Conservation (phyloP, 2,113 vertebrate species). For the Panthera uncia region DNA sequence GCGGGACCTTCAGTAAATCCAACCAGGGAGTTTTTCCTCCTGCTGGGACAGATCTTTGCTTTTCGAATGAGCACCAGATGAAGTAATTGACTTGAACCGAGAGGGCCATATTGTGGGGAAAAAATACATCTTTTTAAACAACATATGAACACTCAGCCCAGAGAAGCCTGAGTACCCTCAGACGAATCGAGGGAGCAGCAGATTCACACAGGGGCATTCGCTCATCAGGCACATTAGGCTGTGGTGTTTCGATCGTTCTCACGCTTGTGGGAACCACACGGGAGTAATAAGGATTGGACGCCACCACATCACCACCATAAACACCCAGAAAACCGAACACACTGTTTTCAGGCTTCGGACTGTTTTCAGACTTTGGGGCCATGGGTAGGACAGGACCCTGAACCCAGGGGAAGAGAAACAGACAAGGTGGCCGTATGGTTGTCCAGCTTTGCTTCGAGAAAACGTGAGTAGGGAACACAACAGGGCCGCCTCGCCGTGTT, state of each 20-base stretch:
- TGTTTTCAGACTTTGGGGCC: background rate
- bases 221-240: background rate
- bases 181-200: background rate
- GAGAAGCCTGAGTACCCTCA: background rate
- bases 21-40: background rate
- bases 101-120: background rate
- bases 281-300: background rate
- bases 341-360: background rate
- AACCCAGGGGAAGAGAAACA: background rate
- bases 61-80: background rate
- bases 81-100: background rate
- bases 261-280: background rate
- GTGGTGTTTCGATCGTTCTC: background rate
- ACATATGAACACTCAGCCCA: background rate
- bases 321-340: background rate
- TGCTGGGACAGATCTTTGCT: background rate
- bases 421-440: background rate
- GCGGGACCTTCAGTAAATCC: background rate
- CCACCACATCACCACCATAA: background rate
- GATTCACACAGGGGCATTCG: background rate
- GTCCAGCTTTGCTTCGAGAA: background rate
- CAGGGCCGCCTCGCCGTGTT: background rate
- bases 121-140: background rate
- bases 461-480: rapidly evolving
- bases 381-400: background rate